A percentile compares a stretch with the other conserved stretches of the same genome.
Conservation (phyloP, 2,888 invertebrate genomes). For the Stictocephala bisonia region DNA sequence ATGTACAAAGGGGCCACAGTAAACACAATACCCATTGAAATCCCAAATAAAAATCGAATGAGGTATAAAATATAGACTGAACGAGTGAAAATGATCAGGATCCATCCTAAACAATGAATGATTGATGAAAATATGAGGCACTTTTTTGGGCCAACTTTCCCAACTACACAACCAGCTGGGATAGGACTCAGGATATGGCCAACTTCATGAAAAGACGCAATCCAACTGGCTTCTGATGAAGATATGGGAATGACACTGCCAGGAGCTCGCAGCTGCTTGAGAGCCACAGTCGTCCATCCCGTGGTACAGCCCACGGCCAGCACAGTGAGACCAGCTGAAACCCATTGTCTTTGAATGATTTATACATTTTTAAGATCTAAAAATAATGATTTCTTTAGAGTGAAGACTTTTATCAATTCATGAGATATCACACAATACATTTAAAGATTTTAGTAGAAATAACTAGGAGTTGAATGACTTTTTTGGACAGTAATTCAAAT, state of each 20-base stretch:
- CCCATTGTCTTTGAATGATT: too few relatives aligned
- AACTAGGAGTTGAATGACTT: too few relatives aligned
- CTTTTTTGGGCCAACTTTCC: slow-evolving; percentile 48
- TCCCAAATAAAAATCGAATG: slow-evolving; percentile 54
- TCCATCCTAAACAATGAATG: slow-evolving; percentile 50
- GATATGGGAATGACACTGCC: slow-evolving; percentile 47
- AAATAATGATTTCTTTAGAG: too few relatives aligned
- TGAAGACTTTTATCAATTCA: too few relatives aligned
- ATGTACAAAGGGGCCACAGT: slow-evolving; percentile 54
- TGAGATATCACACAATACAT: too few relatives aligned
- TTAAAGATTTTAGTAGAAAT: too few relatives aligned
- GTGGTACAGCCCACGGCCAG: slow-evolving; percentile 52
- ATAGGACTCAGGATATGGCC: slow-evolving; percentile 55
- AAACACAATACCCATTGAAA: slow-evolving; percentile 55
- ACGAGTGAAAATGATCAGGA: slow-evolving; percentile 47
- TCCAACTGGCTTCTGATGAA: slow-evolving; percentile 49
- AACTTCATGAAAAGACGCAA: slow-evolving; percentile 53
- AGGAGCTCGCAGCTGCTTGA: slow-evolving; percentile 49
- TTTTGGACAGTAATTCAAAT: not conserved
- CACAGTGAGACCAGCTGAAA: slow-evolving; percentile 53
- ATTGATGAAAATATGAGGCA: slow-evolving; percentile 45
- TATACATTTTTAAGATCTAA: too few relatives aligned
- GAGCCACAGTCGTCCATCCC: slow-evolving; percentile 54
- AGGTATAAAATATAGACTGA: slow-evolving; percentile 49
- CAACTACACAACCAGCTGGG: slow-evolving; percentile 50